A percentile compares a stretch with the other conserved stretches of the same genome.
These are phyloP conservation scores for Lycocerus yunnanus DNA, from an alignment of 2,888 invertebrate genomes.

Conservation along the genomic window DNA sequence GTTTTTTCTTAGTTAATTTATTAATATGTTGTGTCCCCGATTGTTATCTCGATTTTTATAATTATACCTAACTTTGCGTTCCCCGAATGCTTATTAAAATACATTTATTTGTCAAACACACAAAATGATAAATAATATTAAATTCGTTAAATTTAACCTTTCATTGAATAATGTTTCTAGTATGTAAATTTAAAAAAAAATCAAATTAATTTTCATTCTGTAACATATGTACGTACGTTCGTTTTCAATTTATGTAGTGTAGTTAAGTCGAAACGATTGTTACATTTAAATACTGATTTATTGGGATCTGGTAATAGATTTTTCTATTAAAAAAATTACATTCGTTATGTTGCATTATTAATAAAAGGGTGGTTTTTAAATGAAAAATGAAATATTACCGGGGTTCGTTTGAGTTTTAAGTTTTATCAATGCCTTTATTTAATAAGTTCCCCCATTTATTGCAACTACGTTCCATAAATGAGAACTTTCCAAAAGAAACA, in stretches of 20 bases:
- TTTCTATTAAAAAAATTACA: slow-evolving; percentile 5
- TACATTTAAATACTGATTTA: not conserved
- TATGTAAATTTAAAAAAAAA: not conserved
- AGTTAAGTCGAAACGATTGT: not conserved
- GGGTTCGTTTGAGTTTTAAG: slow-evolving; percentile 21
- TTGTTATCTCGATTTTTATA: slow-evolving; percentile 19
- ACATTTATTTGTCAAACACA: not conserved
- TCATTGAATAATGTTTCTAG: not conserved
- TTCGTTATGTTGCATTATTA: not conserved
- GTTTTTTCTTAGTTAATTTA: slow-evolving; percentile 40
- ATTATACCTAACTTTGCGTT: not conserved
- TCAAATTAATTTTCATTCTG: not conserved
- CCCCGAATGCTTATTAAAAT: not conserved
- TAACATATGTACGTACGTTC: not conserved
- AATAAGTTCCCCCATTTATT: slow-evolving; percentile 21
- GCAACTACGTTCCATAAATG: slow-evolving; percentile 17
- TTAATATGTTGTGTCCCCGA: slow-evolving; percentile 33
- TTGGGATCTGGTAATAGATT: not conserved
- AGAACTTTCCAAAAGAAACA: slow-evolving; percentile 8
- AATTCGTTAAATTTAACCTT: not conserved
- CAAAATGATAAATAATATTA: not conserved
- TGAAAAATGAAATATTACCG: slow-evolving; percentile 25
- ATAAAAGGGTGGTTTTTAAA: slow-evolving; percentile 28
- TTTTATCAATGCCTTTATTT: slow-evolving; percentile 15
- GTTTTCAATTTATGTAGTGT: not conserved